Evolutionary conservation across 1,140 invertebrate genomes (phyloP).

Genomic region (Meloidogyne floridensis): DNA sequence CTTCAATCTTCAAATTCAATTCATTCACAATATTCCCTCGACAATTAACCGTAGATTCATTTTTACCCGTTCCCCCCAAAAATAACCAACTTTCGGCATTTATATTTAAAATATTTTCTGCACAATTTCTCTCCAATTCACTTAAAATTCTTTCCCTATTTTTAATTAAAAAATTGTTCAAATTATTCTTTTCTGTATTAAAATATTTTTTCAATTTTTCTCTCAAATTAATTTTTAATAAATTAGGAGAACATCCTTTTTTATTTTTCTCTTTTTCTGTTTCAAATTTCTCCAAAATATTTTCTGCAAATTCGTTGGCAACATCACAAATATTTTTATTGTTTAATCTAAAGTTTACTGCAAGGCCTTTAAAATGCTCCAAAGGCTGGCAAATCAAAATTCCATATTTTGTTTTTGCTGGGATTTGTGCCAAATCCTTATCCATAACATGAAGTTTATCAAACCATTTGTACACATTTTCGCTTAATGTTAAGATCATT

Average conservation of each 20-base stretch:
- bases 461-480: not conserved
- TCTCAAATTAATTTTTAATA: not conserved
- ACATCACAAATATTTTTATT: not conserved
- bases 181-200: slow-evolving; percentile 10
- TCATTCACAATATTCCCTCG: not conserved
- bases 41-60: not conserved
- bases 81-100: not conserved
- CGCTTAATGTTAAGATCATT: not conserved
- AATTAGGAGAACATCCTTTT: not conserved
- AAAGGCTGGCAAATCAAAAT: not conserved
- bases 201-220: slow-evolving; percentile 6
- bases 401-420: slow-evolving; percentile 9
- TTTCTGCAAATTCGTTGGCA: not conserved
- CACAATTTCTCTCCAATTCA: not conserved
- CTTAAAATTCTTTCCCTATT: not conserved
- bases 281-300: slow-evolving; percentile 4
- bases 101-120: not conserved
- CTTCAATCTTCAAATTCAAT: slow-evolving; percentile 6
- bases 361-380: not conserved
- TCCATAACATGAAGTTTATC: not conserved
- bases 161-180: not conserved
- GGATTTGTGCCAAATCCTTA: not conserved
- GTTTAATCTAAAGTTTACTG: not conserved
- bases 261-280: not conserved
- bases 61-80: slow-evolving; percentile 4